Evolutionary conservation across 2,888 invertebrate genomes (phyloP), one percentile per base, ranked within the genome.

Genomic region (Harmothoe impar): DNA sequence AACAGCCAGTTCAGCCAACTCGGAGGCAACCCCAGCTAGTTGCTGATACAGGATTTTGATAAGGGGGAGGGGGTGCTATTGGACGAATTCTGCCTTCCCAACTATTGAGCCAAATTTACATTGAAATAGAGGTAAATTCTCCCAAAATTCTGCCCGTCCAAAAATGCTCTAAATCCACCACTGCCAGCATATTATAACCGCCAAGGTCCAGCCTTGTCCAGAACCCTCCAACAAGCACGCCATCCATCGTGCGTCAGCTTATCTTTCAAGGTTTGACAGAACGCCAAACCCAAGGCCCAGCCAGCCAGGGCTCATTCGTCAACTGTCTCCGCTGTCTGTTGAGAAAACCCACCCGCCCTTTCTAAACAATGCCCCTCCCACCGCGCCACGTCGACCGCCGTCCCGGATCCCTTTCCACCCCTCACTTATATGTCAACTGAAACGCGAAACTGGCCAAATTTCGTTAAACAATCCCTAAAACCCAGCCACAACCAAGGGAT

Each of bases 351-450:
- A 72, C 72, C 72, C 72, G 29, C 25, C 72, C 29, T 23, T 15
- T 29, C 29, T n/a, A 29, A 72, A 72, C 72, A 72, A 72, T 72
- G 72, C 72, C 72, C 72, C 72, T n/a, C 25, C 72, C 72, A 25
- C 72, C 5, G 25, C 25, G 29, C 31, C 72, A 72, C 15, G 29
- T 15, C 29, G 72, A 12, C 20, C 62, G 0, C 62, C 7, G 62
- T 62, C 20, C 62, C 62, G 23, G 23, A 62, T 20, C 62, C n/a
- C 62, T 3, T 62, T n/a, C 62, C 62, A 62, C 62, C 62, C 62
- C 20, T n/a, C 10, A 17, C 62, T 62, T 62, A 29, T 25, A 72
- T 29, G 72, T 15, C 72, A 29, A 3, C 3, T 25, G 15, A 72
- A 72, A 72, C 72, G 1, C 25, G 25, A 72, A 72, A 72, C 72